These are phyloP conservation scores for Pagetopsis macropterus DNA, from an alignment of 2,797 vertebrate species.

Conservation along the genomic window DNA sequence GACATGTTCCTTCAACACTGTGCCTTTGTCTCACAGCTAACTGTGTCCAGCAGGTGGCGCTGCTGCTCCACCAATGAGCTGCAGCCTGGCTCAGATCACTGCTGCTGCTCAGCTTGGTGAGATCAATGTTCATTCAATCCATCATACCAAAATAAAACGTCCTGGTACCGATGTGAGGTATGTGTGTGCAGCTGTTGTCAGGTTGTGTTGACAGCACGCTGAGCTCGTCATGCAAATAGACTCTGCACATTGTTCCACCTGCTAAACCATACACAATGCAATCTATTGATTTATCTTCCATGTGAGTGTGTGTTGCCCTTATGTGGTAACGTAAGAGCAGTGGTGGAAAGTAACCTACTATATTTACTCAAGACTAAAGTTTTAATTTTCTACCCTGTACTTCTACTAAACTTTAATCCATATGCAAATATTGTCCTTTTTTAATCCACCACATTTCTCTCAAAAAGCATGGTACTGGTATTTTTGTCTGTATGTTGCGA, in stretches of 20 bases:
- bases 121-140: conserved; percentile 29
- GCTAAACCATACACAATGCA: conserved; percentile 1
- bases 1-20: not conserved
- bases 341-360: too few relatives aligned
- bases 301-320: not conserved
- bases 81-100: not conserved
- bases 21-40: not conserved
- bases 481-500: too few relatives aligned
- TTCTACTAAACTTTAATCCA: too few relatives aligned
- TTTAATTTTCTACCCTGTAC: too few relatives aligned
- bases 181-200: conserved; percentile 52
- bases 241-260: conserved; percentile 25
- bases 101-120: not conserved
- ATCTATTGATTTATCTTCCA: not conserved
- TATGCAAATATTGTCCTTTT: too few relatives aligned
- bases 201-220: conserved; percentile 41
- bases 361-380: too few relatives aligned
- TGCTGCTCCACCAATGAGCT: conserved; percentile 14
- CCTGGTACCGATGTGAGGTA: conserved; percentile 33
- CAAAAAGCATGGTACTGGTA: too few relatives aligned
- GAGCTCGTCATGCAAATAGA: conserved; percentile 33
- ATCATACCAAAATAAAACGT: conserved; percentile 54
- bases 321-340: not conserved
- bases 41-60: conserved; percentile 41
- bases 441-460: too few relatives aligned